A percentile compares a stretch with the other conserved stretches of the same genome.
phyloP scores from a whole-genome alignment of 2,888 invertebrate species.

The Drosophila austrosaltans region DNA sequence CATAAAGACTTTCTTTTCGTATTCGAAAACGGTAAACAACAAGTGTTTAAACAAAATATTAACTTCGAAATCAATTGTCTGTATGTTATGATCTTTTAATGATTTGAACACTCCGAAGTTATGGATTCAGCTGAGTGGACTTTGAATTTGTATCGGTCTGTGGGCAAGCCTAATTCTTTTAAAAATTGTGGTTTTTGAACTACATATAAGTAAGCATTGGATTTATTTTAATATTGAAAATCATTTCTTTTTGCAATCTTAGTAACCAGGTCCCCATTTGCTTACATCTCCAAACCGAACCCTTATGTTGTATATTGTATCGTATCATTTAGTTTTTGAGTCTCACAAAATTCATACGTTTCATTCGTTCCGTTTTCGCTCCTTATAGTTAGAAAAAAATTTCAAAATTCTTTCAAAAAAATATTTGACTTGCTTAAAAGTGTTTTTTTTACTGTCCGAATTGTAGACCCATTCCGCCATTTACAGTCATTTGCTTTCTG shows the following conservation, averaged over 20 bases:
- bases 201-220: not conserved
- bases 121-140: too few relatives aligned
- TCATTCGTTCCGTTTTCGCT: constrained; percentile 59
- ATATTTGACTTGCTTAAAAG: not conserved
- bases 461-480: not conserved
- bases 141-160: not conserved
- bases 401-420: constrained; percentile 53
- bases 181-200: too few relatives aligned
- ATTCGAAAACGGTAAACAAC: too few relatives aligned
- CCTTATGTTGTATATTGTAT: not conserved
- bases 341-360: constrained; percentile 75
- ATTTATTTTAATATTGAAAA: not conserved
- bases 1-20: not conserved
- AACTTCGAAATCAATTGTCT: too few relatives aligned
- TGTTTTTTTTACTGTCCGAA: constrained; percentile 3
- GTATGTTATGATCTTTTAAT: too few relatives aligned
- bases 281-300: constrained; percentile 20
- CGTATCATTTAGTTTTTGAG: constrained; percentile 69
- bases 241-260: not conserved
- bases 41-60: too few relatives aligned
- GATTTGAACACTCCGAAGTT: too few relatives aligned
- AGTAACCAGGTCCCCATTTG: constrained; percentile 18
- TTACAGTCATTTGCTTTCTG: not conserved
- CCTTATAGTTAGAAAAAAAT: constrained; percentile 41
- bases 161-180: too few relatives aligned